Conservation (phyloP, 2,888 invertebrate species). For the Helleia helle region DNA sequence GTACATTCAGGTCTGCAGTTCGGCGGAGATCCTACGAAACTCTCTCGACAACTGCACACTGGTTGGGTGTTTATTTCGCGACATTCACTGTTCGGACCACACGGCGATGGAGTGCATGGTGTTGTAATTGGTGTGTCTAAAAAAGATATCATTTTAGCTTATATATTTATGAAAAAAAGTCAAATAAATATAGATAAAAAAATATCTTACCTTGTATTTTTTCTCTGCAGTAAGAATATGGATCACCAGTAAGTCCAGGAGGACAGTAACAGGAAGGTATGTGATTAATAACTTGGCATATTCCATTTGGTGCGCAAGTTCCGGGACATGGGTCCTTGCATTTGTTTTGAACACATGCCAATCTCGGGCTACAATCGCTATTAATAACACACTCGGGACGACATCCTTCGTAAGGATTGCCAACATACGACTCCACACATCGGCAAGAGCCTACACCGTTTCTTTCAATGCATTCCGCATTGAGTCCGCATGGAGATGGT, state of each 20-base stretch:
- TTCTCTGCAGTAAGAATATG: conserved; percentile 76
- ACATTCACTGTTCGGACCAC: conserved; percentile 85
- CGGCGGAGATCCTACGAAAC: conserved; percentile 84
- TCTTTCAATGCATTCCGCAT: conserved; percentile 76
- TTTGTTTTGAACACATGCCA: conserved; percentile 83
- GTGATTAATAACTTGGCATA: conserved; percentile 84
- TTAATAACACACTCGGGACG: conserved; percentile 87
- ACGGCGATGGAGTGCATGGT: conserved; percentile 82
- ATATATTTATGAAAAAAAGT: neutral
- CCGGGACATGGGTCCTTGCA: conserved; percentile 87
- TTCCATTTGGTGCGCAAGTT: conserved; percentile 80
- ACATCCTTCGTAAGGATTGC: conserved; percentile 76
- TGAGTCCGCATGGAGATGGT: conserved; percentile 80
- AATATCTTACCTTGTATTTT: conserved; percentile 53
- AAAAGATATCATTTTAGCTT: conserved; percentile 24
- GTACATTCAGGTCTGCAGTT: conserved; percentile 87
- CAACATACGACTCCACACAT: conserved; percentile 75
- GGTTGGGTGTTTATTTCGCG: conserved; percentile 79
- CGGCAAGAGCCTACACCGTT: conserved; percentile 81
- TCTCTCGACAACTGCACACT: conserved; percentile 80
- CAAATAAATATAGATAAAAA: conserved; percentile 1
- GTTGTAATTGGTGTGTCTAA: conserved; percentile 49
- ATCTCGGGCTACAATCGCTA: conserved; percentile 82
- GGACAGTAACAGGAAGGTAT: conserved; percentile 82
- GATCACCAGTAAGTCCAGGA: conserved; percentile 80